Base-by-base conservation (phyloP, 1,140 invertebrate genomes). In the Scaptomyza montana region DNA sequence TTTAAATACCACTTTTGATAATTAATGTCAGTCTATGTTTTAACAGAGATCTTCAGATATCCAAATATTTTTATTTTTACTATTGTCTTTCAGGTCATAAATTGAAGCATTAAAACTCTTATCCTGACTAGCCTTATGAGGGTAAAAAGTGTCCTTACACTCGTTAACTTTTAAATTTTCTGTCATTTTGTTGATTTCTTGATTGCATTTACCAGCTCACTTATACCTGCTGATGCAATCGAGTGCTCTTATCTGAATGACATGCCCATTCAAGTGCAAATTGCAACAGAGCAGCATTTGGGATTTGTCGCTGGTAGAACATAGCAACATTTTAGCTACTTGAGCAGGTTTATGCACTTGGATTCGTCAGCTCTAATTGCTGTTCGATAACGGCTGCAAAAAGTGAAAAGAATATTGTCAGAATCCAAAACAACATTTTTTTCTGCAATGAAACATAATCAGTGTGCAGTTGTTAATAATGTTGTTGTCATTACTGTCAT, bases 291-390 rank as follows among this genome's bases (percentile, higher is more conserved):
- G 30, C 2, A 33, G 30, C 30, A 33, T 33, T 33, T 33, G 39
- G 12, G 13, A 64, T 33, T 54, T 54, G 12, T 45, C 49, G 49
- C 47, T 43, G 1, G 33, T 36, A 8, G 33, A 1, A 9, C 6
- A 36, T n/a, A 12, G n/a, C 39, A 5, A 43, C 12, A 47, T 80
- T 80, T 68, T 61, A 71, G 74, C 81, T 65, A 77, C 74, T 85
- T 85, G 77, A 85, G 49, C 81, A 85, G 78, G 81, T 80, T 85
- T 78, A 75, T 85, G 78, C 82, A 86, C 81, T 85, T 86, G 60
- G 43, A 36, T 60, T 67, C 59, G 46, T 61, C 77, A 61, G 74
- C 61, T 85, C 74, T 85, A 85, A 85, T 85, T 85, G 81, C 69
- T 86, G 78, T 84, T 80, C 81, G 61, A 85, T 80, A 77, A 66